A percentile compares a stretch with the other conserved stretches of the same genome.
phyloP scores from a whole-genome alignment of 2,888 invertebrate genomes.

The Cynaeus angustus region DNA sequence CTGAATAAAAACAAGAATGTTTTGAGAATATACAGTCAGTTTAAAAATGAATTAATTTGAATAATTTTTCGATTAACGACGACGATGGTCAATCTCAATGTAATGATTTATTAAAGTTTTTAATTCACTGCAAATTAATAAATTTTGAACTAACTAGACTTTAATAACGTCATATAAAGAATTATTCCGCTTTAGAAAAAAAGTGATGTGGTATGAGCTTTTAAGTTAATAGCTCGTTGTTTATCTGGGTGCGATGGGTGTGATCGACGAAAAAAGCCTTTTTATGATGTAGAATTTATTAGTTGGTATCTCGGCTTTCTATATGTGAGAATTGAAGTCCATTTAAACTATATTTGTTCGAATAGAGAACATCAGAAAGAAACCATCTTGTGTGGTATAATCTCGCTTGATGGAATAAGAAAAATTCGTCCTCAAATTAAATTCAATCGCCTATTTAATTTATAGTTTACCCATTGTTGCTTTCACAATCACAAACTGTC shows the following conservation, averaged over 20 bases:
- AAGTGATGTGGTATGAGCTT: slow-evolving; percentile 10
- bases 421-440: background rate
- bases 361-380: background rate
- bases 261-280: too few relatives aligned
- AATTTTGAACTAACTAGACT: slow-evolving; percentile 15
- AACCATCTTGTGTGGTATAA: background rate
- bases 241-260: slow-evolving; percentile 6
- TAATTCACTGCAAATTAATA: slow-evolving; percentile 11
- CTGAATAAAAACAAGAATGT: slow-evolving; percentile 7
- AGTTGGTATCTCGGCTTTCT: too few relatives aligned
- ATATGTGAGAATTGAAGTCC: too few relatives aligned
- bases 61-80: slow-evolving; percentile 14
- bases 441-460: slow-evolving; percentile 20
- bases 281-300: too few relatives aligned
- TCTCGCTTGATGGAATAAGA: background rate
- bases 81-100: background rate
- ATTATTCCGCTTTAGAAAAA: slow-evolving; percentile 7
- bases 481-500: slow-evolving; percentile 6
- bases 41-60: slow-evolving; percentile 8
- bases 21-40: background rate
- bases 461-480: slow-evolving; percentile 9
- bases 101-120: slow-evolving; percentile 11
- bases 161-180: slow-evolving; percentile 13
- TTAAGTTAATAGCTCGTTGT: slow-evolving; percentile 19
- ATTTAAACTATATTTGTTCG: too few relatives aligned